Base-by-base conservation (phyloP, 2,797 vertebrate species). In the Alexandromys oeconomus region DNA sequence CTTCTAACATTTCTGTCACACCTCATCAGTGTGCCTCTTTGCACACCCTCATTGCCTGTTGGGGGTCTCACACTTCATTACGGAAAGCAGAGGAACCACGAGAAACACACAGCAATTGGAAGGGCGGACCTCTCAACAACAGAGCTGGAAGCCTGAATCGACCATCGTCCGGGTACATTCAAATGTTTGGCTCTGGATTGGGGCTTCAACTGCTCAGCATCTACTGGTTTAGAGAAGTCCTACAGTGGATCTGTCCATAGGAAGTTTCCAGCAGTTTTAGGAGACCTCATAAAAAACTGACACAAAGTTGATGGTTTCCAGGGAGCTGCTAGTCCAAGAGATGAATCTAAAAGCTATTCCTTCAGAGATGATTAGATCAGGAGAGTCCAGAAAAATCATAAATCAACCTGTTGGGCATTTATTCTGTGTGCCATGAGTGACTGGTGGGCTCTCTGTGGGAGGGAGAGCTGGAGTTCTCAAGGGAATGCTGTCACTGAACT, bases 221-320 rank as follows among this genome's bases (percentile, higher is more conserved):
- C 59, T 61, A 65, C 94, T 82, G 89, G 67, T 73, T 89, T 91
- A 71, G 54, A 88, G 27, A 61, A 61, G 88, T 48, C 84, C 54
- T 19, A 82, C 27, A 31, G n/a, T 48, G 74, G 29, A 48, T 34
- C 34, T 84, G 57, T 92, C 79, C 43, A 76, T 43, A 54, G 65
- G 59, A 87, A 77, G 23, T 90, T 74, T 29, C 34, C 23, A 48
- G 69, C 31, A 65, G 14, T 89, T 94, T 92, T 87, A 84, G 84
- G 80, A 84, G 27, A 11, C 43, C 43, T 67, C 81, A 34, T 34
- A 74, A 89, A 79, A 82, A 87, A 65, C 10, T 27, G 63, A 91
- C 34, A 54, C 90, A 8, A 13, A 43, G 6, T 51, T 81, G 61
- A 46, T 46, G 2, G 82, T 92, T 96, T 94, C 12, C 57, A 63